These are phyloP conservation scores for Micromussa lordhowensis DNA, from an alignment of 92 coral and sea anemone species.

Conservation along the genomic window DNA sequence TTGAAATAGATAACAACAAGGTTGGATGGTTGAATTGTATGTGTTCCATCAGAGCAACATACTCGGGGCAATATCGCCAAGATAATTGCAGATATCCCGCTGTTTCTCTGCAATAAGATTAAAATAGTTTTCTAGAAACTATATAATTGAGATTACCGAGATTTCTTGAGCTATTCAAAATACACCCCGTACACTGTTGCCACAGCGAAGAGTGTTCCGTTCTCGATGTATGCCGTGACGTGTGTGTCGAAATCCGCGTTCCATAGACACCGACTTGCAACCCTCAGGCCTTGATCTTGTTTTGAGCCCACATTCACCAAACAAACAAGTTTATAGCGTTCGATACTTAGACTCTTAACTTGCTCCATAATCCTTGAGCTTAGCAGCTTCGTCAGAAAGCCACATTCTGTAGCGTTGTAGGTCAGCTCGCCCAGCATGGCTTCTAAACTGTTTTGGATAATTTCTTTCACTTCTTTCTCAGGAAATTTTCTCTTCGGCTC, in stretches of 20 bases:
- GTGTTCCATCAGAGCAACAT: too few relatives aligned
- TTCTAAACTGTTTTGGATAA: slow-evolving; percentile 63
- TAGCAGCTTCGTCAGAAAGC: slow-evolving; percentile 74
- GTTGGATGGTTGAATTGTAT: background rate
- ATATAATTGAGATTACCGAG: background rate
- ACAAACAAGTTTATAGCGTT: slow-evolving; percentile 86
- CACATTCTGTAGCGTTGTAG: slow-evolving; percentile 56
- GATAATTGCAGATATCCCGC: background rate
- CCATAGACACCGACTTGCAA: slow-evolving; percentile 96
- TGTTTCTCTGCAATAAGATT: background rate
- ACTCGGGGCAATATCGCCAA: background rate
- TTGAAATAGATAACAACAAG: background rate
- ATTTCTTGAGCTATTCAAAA: slow-evolving; percentile 63
- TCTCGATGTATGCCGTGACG: slow-evolving; percentile 82
- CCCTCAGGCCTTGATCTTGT: slow-evolving; percentile 61
- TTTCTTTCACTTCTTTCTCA: slow-evolving; percentile 68
- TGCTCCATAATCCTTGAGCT: slow-evolving; percentile 81
- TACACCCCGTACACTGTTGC: slow-evolving; percentile 91
- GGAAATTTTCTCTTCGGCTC: slow-evolving; percentile 82
- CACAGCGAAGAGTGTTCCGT: slow-evolving; percentile 69
- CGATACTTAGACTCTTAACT: slow-evolving; percentile 73
- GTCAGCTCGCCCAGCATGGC: slow-evolving; percentile 52
- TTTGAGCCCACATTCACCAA: slow-evolving; percentile 80
- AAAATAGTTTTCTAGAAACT: background rate
- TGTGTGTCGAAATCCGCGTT: slow-evolving; percentile 81